These are phyloP conservation scores for Drosophila burlai DNA, from an alignment of 1,140 invertebrate species.

Conservation along the genomic window DNA sequence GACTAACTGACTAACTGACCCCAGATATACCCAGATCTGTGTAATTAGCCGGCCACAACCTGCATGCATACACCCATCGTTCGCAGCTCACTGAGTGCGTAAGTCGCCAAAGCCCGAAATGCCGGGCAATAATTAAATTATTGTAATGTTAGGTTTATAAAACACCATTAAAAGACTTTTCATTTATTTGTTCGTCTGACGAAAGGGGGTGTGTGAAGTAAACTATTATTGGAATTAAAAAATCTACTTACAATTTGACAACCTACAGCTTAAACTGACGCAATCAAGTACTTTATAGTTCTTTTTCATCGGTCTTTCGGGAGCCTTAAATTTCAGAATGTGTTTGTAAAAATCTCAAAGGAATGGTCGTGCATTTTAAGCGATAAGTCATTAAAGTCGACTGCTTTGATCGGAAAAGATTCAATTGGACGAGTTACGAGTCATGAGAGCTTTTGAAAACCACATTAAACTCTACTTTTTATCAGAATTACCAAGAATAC, in stretches of 20 bases:
- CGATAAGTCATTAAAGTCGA: neutral
- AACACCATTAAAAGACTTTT: too few species aligned
- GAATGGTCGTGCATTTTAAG: neutral
- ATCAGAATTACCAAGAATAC: too few species aligned
- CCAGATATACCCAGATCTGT: conserved; percentile 69
- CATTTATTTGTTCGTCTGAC: too few species aligned
- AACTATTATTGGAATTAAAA: too few species aligned
- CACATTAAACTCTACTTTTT: too few species aligned
- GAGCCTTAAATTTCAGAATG: neutral
- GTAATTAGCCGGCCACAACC: conserved; percentile 72
- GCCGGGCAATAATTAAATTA: conserved; percentile 74
- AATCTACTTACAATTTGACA: neutral
- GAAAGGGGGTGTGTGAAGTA: neutral
- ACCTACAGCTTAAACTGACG: neutral
- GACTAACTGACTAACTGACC: conserved; percentile 54
- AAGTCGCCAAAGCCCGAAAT: conserved; percentile 61
- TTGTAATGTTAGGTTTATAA: too few species aligned
- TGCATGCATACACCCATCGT: conserved; percentile 1
- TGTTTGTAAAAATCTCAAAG: too few species aligned
- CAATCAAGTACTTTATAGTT: neutral
- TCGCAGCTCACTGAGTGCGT: conserved; percentile 43
- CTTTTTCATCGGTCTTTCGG: neutral
- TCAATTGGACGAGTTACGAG: too few species aligned
- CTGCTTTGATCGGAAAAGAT: neutral
- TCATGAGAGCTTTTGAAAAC: too few species aligned